Evolutionary conservation across 2,888 invertebrate genomes (phyloP).

Genomic region (Melanchra persicariae): DNA sequence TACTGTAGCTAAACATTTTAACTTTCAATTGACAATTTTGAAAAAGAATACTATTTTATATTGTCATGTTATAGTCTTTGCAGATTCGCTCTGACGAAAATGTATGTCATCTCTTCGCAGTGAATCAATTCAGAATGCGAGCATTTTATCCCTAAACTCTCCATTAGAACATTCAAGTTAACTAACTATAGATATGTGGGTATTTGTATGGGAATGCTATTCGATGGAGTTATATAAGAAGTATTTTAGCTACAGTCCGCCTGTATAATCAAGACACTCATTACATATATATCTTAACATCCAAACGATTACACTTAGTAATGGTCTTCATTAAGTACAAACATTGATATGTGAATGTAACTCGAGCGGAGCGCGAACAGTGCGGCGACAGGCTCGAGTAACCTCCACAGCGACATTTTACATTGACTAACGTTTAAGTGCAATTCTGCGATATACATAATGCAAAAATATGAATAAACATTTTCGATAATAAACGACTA

Average conservation of each 20-base stretch:
- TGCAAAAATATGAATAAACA: constrained; percentile 75
- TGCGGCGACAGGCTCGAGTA: constrained; percentile 57
- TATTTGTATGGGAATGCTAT: constrained; percentile 61
- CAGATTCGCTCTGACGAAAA: constrained; percentile 55
- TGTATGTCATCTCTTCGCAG: constrained; percentile 27
- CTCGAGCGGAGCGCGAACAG: constrained; percentile 40
- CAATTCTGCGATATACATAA: constrained; percentile 74
- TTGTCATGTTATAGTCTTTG: constrained; percentile 45
- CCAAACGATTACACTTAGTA: constrained; percentile 67
- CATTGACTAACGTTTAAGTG: constrained; percentile 71
- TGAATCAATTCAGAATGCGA: constrained; percentile 36
- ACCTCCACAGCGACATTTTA: constrained; percentile 74
- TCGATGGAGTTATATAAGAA: constrained; percentile 55
- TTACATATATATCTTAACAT: constrained; percentile 75
- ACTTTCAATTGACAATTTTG: constrained; percentile 59
- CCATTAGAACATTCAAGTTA: constrained; percentile 51
- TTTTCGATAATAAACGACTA: constrained; percentile 70
- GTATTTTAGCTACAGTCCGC: constrained; percentile 78
- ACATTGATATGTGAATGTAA: constrained; percentile 72
- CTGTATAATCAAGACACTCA: constrained; percentile 78
- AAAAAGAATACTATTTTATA: constrained; percentile 46
- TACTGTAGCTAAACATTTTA: constrained; percentile 77
- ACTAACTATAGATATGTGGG: constrained; percentile 60
- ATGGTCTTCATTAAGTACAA: constrained; percentile 63
- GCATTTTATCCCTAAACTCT: constrained; percentile 32